Evolutionary conservation across 2,113 vertebrate species (phyloP), one percentile per base, ranked within the genome.

Genomic region (Pterophyllum scalare): DNA sequence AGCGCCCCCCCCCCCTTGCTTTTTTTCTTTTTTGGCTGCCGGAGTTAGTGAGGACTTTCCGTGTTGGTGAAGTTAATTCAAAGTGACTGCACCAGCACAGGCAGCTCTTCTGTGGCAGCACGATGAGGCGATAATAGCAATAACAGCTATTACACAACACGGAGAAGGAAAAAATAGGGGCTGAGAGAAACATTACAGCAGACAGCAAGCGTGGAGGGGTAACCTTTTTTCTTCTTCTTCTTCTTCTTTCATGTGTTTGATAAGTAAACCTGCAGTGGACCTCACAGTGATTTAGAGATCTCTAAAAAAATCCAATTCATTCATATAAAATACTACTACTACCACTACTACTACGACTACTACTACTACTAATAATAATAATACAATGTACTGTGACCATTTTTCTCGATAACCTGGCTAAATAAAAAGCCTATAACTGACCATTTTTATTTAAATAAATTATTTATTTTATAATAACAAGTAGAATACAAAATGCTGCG

Each of bases 11-110:
- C n/a, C n/a, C n/a, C n/a, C n/a, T n/a, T n/a, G n/a, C n/a, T n/a
- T n/a, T n/a, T n/a, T n/a, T n/a, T n/a, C n/a, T n/a, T 20, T 59
- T 43, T 14, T n/a, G 10, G 43, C 31, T 84, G 80, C 76, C 49
- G 77, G 35, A 77, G 72, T 49, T 54, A 52, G 59, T 76, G 78
- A 58, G 75, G 67, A 67, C 64, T 78, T 79, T 82, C 70, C 35
- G 61, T 81, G 79, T 76, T 83, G 60, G 77, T 77, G 88, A 93
- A 91, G 82, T 93, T 95, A 91, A 95, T 93, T 91, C 82, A 89
- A 86, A 88, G 90, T 89, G 93, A 93, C 92, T 90, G 84, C 83
- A 86, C 88, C 87, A 85, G 88, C 91, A 89, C 87, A 84, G 83
- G 56, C 87, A 87, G 90, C 79, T 88, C 67, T 64, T 86, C 80